Evolutionary conservation across 2,888 invertebrate genomes (phyloP), one percentile per base, ranked within the genome.

Genomic region (Thera britannica): DNA sequence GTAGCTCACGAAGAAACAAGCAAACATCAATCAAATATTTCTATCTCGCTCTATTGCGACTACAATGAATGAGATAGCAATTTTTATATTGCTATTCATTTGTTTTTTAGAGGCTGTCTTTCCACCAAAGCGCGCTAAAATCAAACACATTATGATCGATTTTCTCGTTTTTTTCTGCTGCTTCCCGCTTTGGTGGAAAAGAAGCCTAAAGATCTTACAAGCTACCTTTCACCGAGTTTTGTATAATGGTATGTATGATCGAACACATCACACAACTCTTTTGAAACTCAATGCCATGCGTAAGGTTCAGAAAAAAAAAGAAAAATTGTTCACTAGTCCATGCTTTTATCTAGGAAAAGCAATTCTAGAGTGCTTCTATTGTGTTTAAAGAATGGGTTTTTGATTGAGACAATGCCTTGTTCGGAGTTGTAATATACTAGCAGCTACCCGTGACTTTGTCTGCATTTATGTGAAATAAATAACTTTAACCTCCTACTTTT

Each of bases 181-280:
- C 6, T 2, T 8, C 44, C 1, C 41, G 41, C 41, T 60, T 23
- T 41, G 3, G 41, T 60, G 9, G 38, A 60, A 41, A 60, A 52
- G 11, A 35, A 48, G 58, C 58, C 48, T 41, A 54, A 54, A 7
- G 38, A 7, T 9, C 52, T 62, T 51, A 35, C 41, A 64, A 85
- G 83, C 83, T 80, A 79, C 85, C 87, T 83, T 80, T 79, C 83
- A 88, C 90, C 88, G 79, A 59, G 75, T 78, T 78, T 80, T 75
- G 52, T 75, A 34, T 81, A 68, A 84, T 83, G 79, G 78, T 78
- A 75, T 72, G 71, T 72, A 75, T 75, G 74, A 75, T 66, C 9
- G 52, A 65, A 69, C 67, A 75, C 75, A 73, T 66, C 72, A 73
- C 71, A 72, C 65, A 73, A 70, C 68, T 69, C 56, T 60, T 38